A percentile compares a stretch with the other conserved stretches of the same genome.
These are phyloP conservation scores for Elegia similella DNA, from an alignment of 2,888 invertebrate species.

Conservation along the genomic window DNA sequence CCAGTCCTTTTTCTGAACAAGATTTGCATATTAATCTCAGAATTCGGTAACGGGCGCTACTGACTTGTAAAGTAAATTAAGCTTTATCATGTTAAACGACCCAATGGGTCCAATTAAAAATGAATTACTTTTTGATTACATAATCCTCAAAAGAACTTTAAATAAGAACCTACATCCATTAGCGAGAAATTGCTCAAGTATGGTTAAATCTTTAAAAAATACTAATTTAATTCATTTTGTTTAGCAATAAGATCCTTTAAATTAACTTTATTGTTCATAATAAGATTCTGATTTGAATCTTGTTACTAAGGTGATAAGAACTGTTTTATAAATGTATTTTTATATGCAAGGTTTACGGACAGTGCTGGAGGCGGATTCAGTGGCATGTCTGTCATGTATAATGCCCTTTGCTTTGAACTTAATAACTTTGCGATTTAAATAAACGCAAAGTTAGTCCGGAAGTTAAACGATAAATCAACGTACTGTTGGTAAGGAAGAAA, in stretches of 20 bases:
- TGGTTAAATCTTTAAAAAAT: not conserved
- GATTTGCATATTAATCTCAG: slow-evolving; percentile 14
- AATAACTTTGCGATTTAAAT: slow-evolving; percentile 8
- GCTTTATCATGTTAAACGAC: slow-evolving; percentile 12
- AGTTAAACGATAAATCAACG: not conserved
- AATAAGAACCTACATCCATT: slow-evolving; percentile 16
- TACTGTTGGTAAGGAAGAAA: not conserved
- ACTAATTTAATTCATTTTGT: not conserved
- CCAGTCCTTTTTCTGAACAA: slow-evolving; percentile 29
- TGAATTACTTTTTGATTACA: slow-evolving; percentile 15
- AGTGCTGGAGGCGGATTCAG: slow-evolving; percentile 17
- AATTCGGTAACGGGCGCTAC: slow-evolving; percentile 9
- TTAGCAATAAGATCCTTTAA: not conserved
- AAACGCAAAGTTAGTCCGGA: not conserved
- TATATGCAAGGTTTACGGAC: not conserved
- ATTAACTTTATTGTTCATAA: not conserved
- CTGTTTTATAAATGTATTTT: too few species aligned
- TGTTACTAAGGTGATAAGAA: too few species aligned
- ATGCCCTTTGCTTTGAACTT: slow-evolving; percentile 26
- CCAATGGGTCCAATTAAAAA: slow-evolving; percentile 16
- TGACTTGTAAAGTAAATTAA: slow-evolving; percentile 9
- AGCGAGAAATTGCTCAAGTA: slow-evolving; percentile 13
- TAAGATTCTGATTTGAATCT: too few species aligned
- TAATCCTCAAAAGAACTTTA: slow-evolving; percentile 12
- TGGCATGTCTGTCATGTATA: slow-evolving; percentile 26